Evolutionary conservation across 1,140 invertebrate species (phyloP).

Genomic region (Hylyphantes graminicola): DNA sequence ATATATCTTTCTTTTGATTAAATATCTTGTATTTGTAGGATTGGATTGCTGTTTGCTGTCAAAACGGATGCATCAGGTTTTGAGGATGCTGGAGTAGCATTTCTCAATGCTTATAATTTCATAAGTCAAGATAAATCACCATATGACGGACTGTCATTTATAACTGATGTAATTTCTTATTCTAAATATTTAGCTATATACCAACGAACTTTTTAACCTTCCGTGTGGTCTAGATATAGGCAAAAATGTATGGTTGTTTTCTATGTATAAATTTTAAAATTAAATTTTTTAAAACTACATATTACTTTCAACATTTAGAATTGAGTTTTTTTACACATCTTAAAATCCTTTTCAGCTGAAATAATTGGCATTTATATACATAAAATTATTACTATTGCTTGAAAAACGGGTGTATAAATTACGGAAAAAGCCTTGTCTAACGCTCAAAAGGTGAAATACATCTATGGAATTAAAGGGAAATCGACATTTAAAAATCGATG

Average conservation of each 20-base stretch:
- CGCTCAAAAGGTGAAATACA: too few relatives aligned
- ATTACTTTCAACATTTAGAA: too few relatives aligned
- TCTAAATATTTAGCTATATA: neutral
- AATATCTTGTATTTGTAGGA: constrained; percentile 69
- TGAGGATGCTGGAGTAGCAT: constrained; percentile 82
- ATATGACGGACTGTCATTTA: constrained; percentile 81
- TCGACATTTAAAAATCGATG: too few relatives aligned
- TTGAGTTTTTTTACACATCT: too few relatives aligned
- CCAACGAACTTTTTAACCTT: neutral
- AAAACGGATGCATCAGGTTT: constrained; percentile 74
- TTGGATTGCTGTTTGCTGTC: constrained; percentile 90
- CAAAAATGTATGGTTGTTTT: neutral
- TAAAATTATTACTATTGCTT: too few relatives aligned
- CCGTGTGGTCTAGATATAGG: neutral
- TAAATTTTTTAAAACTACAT: too few relatives aligned
- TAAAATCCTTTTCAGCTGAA: too few relatives aligned
- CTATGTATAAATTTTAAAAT: neutral
- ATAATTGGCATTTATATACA: too few relatives aligned
- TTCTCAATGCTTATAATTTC: constrained; percentile 93
- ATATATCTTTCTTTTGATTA: constrained; percentile 9
- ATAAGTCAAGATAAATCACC: constrained; percentile 80
- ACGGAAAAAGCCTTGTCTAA: too few relatives aligned
- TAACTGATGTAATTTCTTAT: constrained; percentile 76
- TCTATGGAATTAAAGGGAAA: too few relatives aligned
- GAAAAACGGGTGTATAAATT: too few relatives aligned